Percentiles rank a stretch among this genome's conserved stretches.
phyloP scores from a whole-genome alignment of 2,888 invertebrate species.

The Parnassius apollo region DNA sequence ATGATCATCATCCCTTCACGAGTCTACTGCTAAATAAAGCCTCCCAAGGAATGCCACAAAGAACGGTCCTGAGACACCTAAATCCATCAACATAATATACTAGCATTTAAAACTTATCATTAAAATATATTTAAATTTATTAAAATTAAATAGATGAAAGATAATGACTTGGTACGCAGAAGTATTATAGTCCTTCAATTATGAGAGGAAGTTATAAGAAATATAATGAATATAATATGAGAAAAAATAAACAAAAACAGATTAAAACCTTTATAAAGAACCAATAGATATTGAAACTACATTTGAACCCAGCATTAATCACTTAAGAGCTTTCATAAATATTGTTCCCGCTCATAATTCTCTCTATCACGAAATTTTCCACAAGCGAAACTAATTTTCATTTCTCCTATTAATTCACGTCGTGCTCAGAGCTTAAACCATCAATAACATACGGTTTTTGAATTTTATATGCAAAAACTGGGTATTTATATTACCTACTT shows the following conservation, averaged over 20 bases:
- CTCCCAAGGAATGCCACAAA: too few species aligned
- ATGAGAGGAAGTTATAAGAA: not conserved
- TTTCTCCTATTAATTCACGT: constrained; percentile 9
- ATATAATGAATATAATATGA: not conserved
- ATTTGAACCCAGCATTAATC: constrained; percentile 26
- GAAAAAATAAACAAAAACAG: not conserved
- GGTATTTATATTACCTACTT: not conserved
- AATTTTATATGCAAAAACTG: constrained; percentile 5
- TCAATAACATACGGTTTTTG: constrained; percentile 9
- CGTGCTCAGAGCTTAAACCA: constrained; percentile 18
- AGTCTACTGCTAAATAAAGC: too few species aligned
- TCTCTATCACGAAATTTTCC: constrained; percentile 25
- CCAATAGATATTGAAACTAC: not conserved
- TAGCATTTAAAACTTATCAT: too few species aligned
- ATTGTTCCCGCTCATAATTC: constrained; percentile 26
- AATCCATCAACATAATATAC: too few species aligned
- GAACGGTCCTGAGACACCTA: too few species aligned
- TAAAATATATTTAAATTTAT: too few species aligned
- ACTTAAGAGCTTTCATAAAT: constrained; percentile 27
- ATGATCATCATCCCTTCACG: too few species aligned
- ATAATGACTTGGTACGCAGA: not conserved
- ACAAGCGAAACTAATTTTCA: constrained; percentile 33
- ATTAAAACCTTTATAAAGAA: not conserved
- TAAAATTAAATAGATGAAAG: not conserved
- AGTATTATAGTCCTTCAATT: not conserved